Conservation (phyloP, 2,888 invertebrate species). For the Ophion ellenae region DNA sequence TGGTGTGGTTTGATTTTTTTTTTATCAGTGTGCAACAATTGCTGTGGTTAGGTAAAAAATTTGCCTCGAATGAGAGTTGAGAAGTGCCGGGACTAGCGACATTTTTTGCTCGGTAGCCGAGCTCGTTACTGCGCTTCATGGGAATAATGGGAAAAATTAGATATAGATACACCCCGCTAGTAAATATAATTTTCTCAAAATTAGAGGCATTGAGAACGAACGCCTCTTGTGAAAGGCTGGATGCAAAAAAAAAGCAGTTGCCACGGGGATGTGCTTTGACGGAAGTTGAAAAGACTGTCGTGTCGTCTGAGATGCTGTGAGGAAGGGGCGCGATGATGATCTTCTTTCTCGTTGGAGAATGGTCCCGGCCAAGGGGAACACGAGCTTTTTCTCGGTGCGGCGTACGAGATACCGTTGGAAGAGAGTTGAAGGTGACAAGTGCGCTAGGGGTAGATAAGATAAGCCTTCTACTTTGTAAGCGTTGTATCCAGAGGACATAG, state of each 20-base stretch:
- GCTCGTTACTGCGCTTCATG: neutral
- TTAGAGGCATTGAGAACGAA: neutral
- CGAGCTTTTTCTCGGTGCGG: constrained; percentile 34
- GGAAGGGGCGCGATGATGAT: constrained; percentile 41
- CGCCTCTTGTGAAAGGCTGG: neutral
- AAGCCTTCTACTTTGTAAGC: constrained; percentile 71
- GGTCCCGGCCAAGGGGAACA: constrained; percentile 27
- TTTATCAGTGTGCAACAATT: neutral
- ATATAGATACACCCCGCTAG: neutral
- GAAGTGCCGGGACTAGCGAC: neutral
- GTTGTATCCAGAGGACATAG: constrained; percentile 53
- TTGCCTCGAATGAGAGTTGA: neutral
- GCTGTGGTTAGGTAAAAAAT: neutral
- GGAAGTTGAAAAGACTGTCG: constrained; percentile 40
- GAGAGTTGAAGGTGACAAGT: constrained; percentile 64
- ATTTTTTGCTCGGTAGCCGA: neutral
- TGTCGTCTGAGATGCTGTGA: constrained; percentile 5
- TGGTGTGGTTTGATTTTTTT: neutral
- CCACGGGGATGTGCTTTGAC: constrained; percentile 5
- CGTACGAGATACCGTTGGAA: constrained; percentile 45
- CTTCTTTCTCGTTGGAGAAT: constrained; percentile 44
- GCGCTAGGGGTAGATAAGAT: constrained; percentile 71
- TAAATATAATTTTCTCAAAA: neutral
- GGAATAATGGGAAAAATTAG: neutral
- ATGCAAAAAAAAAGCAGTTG: neutral